Base-by-base conservation (phyloP, 2,113 vertebrate species). In the Labeo rohita region DNA sequence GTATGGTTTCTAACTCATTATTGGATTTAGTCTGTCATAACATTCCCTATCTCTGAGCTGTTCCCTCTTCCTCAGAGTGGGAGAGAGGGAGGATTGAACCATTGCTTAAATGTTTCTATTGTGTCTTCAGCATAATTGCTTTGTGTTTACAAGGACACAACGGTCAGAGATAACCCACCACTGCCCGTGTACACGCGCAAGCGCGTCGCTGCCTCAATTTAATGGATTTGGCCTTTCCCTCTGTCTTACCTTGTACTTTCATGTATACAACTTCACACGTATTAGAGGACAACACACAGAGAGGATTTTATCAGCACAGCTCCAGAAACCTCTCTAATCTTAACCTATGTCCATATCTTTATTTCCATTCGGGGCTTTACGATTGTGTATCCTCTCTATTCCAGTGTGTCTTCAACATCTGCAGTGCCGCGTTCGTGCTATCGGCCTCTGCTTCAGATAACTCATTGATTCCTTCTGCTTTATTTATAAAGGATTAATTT, bases 41-140 rank as follows among this genome's bases (percentile, higher is more conserved):
- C 66, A 73, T 83, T 52, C 16, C 18, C 66, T 73, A 83, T 83
- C 66, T 72, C 16, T n/a, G 0, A 83, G 49, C 47, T n/a, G 16
- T 83, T 73, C 34, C 34, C 47, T 72, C 80, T 36, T 70, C 65
- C 54, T 77, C 73, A 8, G 66, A 85, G 80, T 68, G 52, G 5
- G 59, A 81, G 75, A 90, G 86, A 87, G 52, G 23, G 84, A 54
- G 56, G 89, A 85, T 90, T 90, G 80, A 89, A 85, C 43, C 56
- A 87, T 86, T 90, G 90, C 85, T 89, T 92, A 90, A 92, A 91
- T 90, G 90, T 91, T 91, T 92, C 87, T 84, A 86, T 90, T 82
- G 65, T 88, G 78, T 89, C 90, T 90, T 87, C 89, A 76, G 89
- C 89, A 88, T 92, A 91, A 94, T 91, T 50, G 47, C 90, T 89